Percentiles rank a stretch among this genome's conserved stretches.
Evolutionary conservation across 1,140 invertebrate species (phyloP).

Genomic region (Samia ricini): DNA sequence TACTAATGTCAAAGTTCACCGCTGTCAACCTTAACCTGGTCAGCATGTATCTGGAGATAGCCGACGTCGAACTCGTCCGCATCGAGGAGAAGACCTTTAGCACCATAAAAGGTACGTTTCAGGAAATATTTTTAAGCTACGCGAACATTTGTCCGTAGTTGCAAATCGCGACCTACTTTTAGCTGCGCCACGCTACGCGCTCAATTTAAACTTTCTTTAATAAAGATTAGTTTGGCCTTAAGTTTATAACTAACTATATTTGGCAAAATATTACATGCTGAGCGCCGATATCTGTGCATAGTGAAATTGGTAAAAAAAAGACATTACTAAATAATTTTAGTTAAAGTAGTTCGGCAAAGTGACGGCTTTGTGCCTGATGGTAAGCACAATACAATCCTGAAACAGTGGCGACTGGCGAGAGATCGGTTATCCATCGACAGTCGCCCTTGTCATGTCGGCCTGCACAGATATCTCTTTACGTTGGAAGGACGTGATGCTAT

Average conservation of each 20-base stretch:
- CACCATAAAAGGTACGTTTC: slow-evolving; percentile 53
- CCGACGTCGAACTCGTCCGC: slow-evolving; percentile 37
- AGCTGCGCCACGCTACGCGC: neutral
- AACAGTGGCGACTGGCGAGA: too few relatives aligned
- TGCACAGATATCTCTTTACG: too few relatives aligned
- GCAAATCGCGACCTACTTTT: slow-evolving; percentile 5
- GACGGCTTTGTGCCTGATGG: too few relatives aligned
- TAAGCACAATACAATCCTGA: too few relatives aligned
- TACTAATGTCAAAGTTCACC: slow-evolving; percentile 43
- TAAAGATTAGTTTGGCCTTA: neutral
- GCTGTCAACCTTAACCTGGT: slow-evolving; percentile 47
- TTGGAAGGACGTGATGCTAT: too few relatives aligned
- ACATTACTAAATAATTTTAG: too few relatives aligned
- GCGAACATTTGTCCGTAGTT: slow-evolving; percentile 1
- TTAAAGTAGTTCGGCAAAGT: too few relatives aligned
- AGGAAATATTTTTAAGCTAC: neutral
- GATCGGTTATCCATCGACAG: too few relatives aligned
- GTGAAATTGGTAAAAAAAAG: neutral
- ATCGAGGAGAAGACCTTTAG: slow-evolving; percentile 54
- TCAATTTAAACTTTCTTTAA: slow-evolving; percentile 6
- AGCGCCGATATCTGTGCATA: neutral
- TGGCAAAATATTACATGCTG: neutral
- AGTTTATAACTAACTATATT: neutral
- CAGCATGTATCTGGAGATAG: slow-evolving; percentile 53
- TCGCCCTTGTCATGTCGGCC: too few relatives aligned